These are phyloP conservation scores for Oedothorax gibbosus DNA, from an alignment of 1,140 invertebrate species.

Conservation along the genomic window DNA sequence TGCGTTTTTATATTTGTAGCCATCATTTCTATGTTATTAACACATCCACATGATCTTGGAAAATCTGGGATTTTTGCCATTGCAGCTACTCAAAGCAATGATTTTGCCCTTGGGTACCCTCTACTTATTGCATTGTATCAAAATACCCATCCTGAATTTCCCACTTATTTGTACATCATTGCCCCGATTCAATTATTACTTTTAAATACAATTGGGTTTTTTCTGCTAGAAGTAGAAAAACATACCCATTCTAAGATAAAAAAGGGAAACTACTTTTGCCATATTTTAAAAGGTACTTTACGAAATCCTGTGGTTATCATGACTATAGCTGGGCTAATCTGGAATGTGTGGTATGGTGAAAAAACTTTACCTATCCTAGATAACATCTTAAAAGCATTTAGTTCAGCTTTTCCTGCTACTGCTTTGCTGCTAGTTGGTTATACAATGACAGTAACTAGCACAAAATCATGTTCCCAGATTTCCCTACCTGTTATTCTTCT, in stretches of 20 bases:
- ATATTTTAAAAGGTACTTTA: slow-evolving; percentile 77
- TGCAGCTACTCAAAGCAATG: slow-evolving; percentile 97
- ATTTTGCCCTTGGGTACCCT: slow-evolving; percentile 97
- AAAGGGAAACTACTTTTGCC: not conserved
- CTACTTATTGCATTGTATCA: slow-evolving; percentile 73
- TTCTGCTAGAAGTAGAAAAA: slow-evolving; percentile 89
- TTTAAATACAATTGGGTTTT: slow-evolving; percentile 91
- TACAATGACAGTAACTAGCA: slow-evolving; percentile 91
- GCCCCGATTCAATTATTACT: slow-evolving; percentile 93
- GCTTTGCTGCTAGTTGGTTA: slow-evolving; percentile 91
- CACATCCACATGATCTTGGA: slow-evolving; percentile 82
- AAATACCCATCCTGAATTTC: slow-evolving; percentile 86
- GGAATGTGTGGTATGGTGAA: slow-evolving; percentile 85
- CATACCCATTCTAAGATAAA: slow-evolving; percentile 67
- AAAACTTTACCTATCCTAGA: slow-evolving; percentile 80
- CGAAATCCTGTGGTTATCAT: slow-evolving; percentile 92
- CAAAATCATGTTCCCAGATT: slow-evolving; percentile 79
- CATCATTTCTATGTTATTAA: slow-evolving; percentile 81
- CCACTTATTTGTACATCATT: slow-evolving; percentile 90
- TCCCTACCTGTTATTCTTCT: slow-evolving; percentile 86
- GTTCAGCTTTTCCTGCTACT: slow-evolving; percentile 89
- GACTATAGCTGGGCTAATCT: slow-evolving; percentile 89
- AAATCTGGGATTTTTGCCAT: slow-evolving; percentile 92
- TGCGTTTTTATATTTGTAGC: slow-evolving; percentile 87
- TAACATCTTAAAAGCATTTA: slow-evolving; percentile 80